Evolutionary conservation across 2,113 vertebrate genomes (phyloP).

Genomic region (Chamaea fasciata): DNA sequence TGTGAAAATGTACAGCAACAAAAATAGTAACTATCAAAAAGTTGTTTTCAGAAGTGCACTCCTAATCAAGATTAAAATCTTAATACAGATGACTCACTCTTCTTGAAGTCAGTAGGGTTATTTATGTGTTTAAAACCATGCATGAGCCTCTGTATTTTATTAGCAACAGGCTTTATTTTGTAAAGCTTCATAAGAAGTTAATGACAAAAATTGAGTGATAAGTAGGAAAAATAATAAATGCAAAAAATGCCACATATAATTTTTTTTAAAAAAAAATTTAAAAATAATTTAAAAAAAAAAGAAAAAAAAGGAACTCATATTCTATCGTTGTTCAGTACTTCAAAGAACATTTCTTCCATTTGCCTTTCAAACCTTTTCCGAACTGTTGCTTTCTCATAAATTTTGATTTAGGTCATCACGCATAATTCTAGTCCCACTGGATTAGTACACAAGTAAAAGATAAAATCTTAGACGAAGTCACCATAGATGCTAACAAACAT

Average conservation of each 20-base stretch:
- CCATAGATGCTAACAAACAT: not conserved
- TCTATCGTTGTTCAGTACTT: not conserved
- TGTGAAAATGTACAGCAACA: not conserved
- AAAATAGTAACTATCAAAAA: not conserved
- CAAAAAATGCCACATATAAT: too few relatives aligned
- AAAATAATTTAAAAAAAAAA: not conserved
- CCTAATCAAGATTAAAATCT: not conserved
- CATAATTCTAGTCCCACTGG: not conserved
- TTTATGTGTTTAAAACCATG: not conserved
- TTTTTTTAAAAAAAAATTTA: not conserved
- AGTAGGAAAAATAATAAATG: not conserved
- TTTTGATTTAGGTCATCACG: not conserved
- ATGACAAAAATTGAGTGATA: not conserved
- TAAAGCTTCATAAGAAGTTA: not conserved
- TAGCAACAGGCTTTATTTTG: not conserved
- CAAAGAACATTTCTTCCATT: not conserved
- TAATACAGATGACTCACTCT: not conserved
- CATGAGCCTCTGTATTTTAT: not conserved
- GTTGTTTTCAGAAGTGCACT: not conserved
- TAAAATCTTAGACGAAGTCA: not conserved
- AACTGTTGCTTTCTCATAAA: not conserved
- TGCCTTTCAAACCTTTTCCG: not conserved
- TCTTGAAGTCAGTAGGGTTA: not conserved
- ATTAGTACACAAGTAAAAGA: not conserved
- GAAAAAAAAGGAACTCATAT: not conserved